phyloP scores from a whole-genome alignment of 2,888 invertebrate species.

The Agrilus cyanescens region DNA sequence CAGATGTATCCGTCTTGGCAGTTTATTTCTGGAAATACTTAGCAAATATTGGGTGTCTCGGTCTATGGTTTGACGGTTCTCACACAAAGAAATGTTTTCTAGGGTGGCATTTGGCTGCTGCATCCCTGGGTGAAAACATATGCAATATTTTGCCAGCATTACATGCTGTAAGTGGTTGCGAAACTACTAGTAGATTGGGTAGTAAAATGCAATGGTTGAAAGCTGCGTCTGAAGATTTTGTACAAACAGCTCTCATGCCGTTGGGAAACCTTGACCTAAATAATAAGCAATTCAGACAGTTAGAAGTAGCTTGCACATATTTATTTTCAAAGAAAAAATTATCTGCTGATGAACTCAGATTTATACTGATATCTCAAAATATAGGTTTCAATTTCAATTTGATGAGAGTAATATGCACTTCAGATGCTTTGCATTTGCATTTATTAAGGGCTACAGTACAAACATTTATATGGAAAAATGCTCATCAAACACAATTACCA shows the following conservation, averaged over 20 bases:
- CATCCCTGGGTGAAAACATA: conserved; percentile 17
- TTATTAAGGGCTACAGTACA: conserved; percentile 18
- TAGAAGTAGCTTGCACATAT: conserved; percentile 16
- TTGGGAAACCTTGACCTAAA: conserved; percentile 9
- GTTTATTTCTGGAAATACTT: conserved; percentile 19
- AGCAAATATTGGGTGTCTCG: conserved; percentile 10
- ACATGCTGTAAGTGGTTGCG: conserved; percentile 16
- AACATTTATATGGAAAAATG: conserved; percentile 18
- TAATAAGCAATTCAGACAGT: conserved; percentile 13
- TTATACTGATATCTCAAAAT: conserved; percentile 15
- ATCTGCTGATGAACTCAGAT: conserved; percentile 17
- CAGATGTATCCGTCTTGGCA: conserved; percentile 17
- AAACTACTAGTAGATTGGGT: conserved; percentile 14
- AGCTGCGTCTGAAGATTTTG: conserved; percentile 16
- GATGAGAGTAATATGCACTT: conserved; percentile 18
- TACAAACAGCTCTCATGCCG: conserved; percentile 14
- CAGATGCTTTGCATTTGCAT: conserved; percentile 17
- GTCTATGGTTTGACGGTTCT: conserved; percentile 11
- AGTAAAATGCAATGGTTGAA: conserved; percentile 11
- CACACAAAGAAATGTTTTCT: conserved; percentile 12
- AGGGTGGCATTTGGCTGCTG: conserved; percentile 19
- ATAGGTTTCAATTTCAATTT: conserved; percentile 13
- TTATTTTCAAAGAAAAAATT: conserved; percentile 14
- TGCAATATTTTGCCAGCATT: conserved; percentile 20
- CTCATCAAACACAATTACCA: conserved; percentile 16